phyloP scores from a whole-genome alignment of 2,113 vertebrate genomes.

The Pogona vitticeps region DNA sequence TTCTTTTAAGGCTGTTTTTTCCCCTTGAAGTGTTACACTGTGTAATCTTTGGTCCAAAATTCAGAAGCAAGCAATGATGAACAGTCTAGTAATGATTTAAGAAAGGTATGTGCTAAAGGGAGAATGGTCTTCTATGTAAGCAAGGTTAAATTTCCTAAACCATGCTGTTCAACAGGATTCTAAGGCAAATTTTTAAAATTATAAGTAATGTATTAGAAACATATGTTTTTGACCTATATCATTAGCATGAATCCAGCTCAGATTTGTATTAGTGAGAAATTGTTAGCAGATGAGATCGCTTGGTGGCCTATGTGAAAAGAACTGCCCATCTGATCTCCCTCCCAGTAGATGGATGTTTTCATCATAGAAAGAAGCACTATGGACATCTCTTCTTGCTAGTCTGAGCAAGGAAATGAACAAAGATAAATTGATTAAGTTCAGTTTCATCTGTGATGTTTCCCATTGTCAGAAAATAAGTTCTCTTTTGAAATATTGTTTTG shows the following conservation, averaged over 20 bases:
- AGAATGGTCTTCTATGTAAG: constrained; percentile 7
- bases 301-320: neutral
- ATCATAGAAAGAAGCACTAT: neutral
- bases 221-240: neutral
- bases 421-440: neutral
- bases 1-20: constrained; percentile 17
- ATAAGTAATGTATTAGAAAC: neutral
- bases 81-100: neutral
- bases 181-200: neutral
- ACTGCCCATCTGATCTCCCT: neutral
- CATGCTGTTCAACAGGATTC: neutral
- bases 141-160: constrained; percentile 21
- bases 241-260: constrained; percentile 7
- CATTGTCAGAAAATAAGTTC: neutral
- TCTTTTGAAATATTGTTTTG: too few relatives aligned
- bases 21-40: constrained; percentile 12
- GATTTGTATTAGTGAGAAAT: constrained; percentile 2
- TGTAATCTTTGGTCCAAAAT: constrained; percentile 20
- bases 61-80: constrained; percentile 7
- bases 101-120: constrained; percentile 9
- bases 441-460: neutral
- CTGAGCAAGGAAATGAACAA: neutral
- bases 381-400: neutral
- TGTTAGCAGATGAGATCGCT: constrained; percentile 9
- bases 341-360: neutral